Conservation (phyloP, 92 coral and sea anemone species). For the Epizoanthus scotinus region DNA sequence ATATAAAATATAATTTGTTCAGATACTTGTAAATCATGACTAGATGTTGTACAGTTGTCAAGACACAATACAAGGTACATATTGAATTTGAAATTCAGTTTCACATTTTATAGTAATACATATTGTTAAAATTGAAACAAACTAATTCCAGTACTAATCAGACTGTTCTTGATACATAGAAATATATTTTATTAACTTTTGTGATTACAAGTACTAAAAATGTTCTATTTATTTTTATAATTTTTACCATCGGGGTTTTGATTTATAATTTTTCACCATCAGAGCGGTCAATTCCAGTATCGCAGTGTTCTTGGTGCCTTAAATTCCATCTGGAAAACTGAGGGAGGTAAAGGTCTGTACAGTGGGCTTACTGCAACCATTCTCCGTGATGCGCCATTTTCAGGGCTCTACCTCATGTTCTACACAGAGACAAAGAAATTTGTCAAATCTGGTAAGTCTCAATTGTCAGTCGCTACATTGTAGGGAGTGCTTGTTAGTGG, state of each 20-base stretch:
- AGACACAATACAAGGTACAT: constrained; percentile 89
- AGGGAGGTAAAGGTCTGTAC: constrained; percentile 90
- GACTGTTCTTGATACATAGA: too few relatives aligned
- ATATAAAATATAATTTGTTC: too few relatives aligned
- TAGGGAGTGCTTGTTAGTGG: too few relatives aligned
- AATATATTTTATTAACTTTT: too few relatives aligned
- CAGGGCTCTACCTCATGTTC: constrained; percentile 94
- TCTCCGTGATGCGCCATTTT: constrained; percentile 96
- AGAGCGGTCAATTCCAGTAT: constrained; percentile 91
- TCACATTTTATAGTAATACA: neutral
- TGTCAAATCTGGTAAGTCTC: constrained; percentile 71
- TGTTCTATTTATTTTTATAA: neutral
- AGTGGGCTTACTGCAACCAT: constrained; percentile 93
- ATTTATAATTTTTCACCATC: constrained; percentile 8
- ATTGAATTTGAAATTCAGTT: neutral
- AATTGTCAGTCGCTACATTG: too few relatives aligned
- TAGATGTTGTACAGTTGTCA: constrained; percentile 91
- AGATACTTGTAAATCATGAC: too few relatives aligned
- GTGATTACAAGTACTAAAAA: neutral
- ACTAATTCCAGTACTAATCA: too few relatives aligned
- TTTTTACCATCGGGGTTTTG: constrained; percentile 1
- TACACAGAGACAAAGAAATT: constrained; percentile 80
- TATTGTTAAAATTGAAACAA: neutral
- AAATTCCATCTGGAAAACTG: constrained; percentile 82
- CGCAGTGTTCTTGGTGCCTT: constrained; percentile 80